Conservation (phyloP, 2,113 vertebrate genomes). For the Oryzias celebensis region DNA sequence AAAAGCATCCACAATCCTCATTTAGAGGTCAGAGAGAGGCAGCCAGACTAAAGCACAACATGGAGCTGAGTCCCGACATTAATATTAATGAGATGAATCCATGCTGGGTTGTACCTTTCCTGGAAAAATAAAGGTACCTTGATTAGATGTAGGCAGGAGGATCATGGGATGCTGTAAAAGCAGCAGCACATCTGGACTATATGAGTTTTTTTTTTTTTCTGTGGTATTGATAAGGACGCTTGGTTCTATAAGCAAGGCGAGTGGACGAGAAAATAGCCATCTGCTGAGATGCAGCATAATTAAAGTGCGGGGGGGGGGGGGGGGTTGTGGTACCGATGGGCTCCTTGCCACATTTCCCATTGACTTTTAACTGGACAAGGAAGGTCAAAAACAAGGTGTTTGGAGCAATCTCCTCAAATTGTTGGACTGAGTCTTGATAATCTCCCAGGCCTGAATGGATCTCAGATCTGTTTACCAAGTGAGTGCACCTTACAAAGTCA, state of each 20-base stretch:
- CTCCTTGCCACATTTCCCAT: conserved; percentile 69
- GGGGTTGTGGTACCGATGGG: conserved; percentile 27
- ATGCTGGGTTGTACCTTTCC: conserved; percentile 47
- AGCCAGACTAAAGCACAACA: conserved; percentile 36
- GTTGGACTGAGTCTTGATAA: conserved; percentile 74
- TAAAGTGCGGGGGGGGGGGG: conserved; percentile 60
- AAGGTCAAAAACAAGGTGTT: conserved; percentile 75
- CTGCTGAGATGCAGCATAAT: conserved; percentile 54
- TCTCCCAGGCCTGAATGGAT: conserved; percentile 75
- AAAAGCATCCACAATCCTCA: conserved; percentile 51
- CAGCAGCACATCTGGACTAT: conserved; percentile 44
- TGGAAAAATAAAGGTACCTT: conserved; percentile 49
- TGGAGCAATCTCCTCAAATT: conserved; percentile 74
- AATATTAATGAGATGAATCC: conserved; percentile 67
- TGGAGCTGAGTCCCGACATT: conserved; percentile 33
- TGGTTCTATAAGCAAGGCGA: conserved; percentile 30
- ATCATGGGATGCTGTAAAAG: conserved; percentile 42
- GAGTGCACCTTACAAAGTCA: conserved; percentile 76
- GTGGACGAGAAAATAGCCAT: conserved; percentile 29
- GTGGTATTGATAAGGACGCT: conserved; percentile 56
- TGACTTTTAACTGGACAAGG: conserved; percentile 67
- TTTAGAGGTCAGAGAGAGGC: conserved; percentile 55
- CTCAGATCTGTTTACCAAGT: conserved; percentile 78
- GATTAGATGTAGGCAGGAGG: conserved; percentile 53
- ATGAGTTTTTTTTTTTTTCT: conserved; percentile 20